Conservation (phyloP, 2,888 invertebrate genomes). For the Ctena decussata region DNA sequence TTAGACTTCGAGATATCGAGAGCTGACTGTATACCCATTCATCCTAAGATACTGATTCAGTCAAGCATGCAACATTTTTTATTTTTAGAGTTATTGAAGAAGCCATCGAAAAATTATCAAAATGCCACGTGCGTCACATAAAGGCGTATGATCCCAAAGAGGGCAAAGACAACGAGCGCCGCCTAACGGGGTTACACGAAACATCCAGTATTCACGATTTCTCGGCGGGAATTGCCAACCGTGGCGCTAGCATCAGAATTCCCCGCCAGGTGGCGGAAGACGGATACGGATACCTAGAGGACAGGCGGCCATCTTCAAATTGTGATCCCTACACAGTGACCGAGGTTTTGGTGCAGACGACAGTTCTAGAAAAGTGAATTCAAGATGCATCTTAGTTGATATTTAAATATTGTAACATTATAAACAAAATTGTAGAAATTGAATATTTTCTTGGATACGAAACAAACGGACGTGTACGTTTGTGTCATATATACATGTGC, state of each 20-base stretch:
- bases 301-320: conserved; percentile 91
- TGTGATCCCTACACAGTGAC: conserved; percentile 87
- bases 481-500: too few species aligned
- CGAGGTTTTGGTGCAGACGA: conserved; percentile 77
- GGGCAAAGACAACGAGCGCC: conserved; percentile 98
- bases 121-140: conserved; percentile 97
- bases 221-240: conserved; percentile 96
- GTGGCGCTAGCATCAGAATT: conserved; percentile 95
- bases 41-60: too few species aligned
- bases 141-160: conserved; percentile 98
- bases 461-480: too few species aligned
- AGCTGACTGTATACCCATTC: too few species aligned
- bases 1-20: too few species aligned
- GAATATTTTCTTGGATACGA: too few species aligned
- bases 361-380: conserved; percentile 66
- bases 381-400: too few species aligned
- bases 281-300: conserved; percentile 98
- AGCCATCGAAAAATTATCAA: conserved; percentile 97
- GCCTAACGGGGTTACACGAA: conserved; percentile 97
- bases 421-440: too few species aligned
- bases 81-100: conserved; percentile 94
- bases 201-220: conserved; percentile 99
- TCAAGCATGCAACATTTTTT: too few species aligned
- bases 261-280: conserved; percentile 92
- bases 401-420: too few species aligned